phyloP scores from a whole-genome alignment of 2,113 vertebrate species.

The Poeciliopsis retropinna region DNA sequence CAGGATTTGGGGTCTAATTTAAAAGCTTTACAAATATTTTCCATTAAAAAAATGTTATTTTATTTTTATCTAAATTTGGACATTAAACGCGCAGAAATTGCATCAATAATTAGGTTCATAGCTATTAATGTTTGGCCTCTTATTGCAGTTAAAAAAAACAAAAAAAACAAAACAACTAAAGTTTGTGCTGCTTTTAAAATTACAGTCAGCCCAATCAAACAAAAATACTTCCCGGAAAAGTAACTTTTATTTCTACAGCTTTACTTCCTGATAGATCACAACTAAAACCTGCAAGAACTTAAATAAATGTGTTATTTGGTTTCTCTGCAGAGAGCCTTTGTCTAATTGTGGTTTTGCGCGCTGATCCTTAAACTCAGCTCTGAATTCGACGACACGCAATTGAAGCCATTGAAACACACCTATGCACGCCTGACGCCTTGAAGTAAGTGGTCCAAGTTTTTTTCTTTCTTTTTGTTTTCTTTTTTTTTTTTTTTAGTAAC shows the following conservation, averaged over 20 bases:
- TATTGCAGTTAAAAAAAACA: background rate
- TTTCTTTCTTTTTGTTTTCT: too few relatives aligned
- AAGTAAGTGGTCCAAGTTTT: background rate
- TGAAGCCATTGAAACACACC: constrained; percentile 1
- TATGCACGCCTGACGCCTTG: background rate
- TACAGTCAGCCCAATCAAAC: background rate
- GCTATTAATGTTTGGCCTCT: background rate
- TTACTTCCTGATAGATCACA: background rate
- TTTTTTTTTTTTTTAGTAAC: too few relatives aligned
- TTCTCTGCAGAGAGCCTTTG: background rate
- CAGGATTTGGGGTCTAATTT: too few relatives aligned
- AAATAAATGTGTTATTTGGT: background rate
- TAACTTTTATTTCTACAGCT: background rate
- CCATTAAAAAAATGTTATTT: too few relatives aligned
- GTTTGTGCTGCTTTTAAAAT: background rate
- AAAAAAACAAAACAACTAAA: too few relatives aligned
- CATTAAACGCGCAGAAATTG: too few relatives aligned
- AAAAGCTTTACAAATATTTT: too few relatives aligned
- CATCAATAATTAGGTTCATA: too few relatives aligned
- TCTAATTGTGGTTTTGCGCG: background rate
- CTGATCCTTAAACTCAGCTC: background rate
- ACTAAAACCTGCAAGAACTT: constrained; percentile 4
- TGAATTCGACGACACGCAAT: background rate
- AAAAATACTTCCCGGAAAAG: background rate
- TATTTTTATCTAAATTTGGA: too few relatives aligned